Evolutionary conservation across 1,140 invertebrate genomes (phyloP).

Genomic region (Nasonia giraulti): DNA sequence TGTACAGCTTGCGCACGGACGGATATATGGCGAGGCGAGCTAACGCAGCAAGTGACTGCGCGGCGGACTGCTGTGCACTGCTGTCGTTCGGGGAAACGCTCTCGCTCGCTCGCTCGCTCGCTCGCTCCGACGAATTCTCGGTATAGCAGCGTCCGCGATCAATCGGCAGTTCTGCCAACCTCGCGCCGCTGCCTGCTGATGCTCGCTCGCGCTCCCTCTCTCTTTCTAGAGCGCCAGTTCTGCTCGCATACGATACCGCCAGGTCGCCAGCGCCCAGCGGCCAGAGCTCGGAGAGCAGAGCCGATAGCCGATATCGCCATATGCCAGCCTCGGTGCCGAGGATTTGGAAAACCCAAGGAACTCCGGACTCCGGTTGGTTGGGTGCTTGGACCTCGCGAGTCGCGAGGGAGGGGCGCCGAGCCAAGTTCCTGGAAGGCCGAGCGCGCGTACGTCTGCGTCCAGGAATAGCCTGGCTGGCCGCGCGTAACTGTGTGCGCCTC

Average conservation of each 20-base stretch:
- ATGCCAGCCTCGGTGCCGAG: background rate
- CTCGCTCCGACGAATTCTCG: constrained; percentile 25
- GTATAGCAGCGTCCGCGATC: constrained; percentile 42
- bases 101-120: constrained; percentile 5
- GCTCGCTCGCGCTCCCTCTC: background rate
- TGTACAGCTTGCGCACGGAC: background rate
- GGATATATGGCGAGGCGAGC: too few species aligned
- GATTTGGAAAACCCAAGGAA: background rate
- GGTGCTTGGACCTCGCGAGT: background rate
- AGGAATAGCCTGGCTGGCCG: background rate
- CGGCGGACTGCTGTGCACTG: constrained; percentile 5
- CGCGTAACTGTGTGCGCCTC: too few species aligned
- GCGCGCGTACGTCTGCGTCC: background rate
- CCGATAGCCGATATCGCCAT: too few species aligned
- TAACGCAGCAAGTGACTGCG: constrained; percentile 3
- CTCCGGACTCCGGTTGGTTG: background rate
- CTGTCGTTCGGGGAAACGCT: constrained; percentile 20
- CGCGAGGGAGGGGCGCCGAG: background rate
- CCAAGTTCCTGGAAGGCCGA: constrained; percentile 11
- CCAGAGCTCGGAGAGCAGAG: too few species aligned
- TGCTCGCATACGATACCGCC: too few species aligned
- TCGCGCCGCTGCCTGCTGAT: too few species aligned
- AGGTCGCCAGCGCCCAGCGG: too few species aligned
- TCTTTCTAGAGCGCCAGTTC: too few species aligned
- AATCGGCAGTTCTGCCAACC: constrained; percentile 38